phyloP scores from a whole-genome alignment of 2,797 vertebrate genomes.

The Anguilla obscura region DNA sequence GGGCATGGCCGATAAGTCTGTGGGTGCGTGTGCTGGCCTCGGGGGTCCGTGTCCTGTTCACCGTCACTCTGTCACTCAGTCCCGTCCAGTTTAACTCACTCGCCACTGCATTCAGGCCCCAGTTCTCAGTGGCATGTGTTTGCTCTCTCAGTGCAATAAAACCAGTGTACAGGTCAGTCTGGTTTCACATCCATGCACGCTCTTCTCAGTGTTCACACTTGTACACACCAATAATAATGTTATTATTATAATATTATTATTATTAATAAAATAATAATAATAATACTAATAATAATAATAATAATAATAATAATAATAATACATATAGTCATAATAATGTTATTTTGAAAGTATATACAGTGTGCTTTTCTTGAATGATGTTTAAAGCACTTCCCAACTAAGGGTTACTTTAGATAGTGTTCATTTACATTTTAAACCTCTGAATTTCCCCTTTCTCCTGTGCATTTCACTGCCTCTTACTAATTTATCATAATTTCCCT shows the following conservation, averaged over 20 bases:
- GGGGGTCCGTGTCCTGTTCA: background rate
- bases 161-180: background rate
- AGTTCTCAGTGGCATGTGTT: too few relatives aligned
- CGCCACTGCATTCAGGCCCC: background rate
- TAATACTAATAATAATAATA: background rate
- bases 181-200: background rate
- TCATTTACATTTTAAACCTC: background rate
- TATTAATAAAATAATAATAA: too few relatives aligned
- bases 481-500: background rate
- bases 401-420: background rate
- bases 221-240: too few relatives aligned
- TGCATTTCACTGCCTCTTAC: background rate
- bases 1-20: constrained; percentile 98
- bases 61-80: background rate
- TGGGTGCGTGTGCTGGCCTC: constrained; percentile 73
- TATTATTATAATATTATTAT: too few relatives aligned
- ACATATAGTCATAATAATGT: too few relatives aligned
- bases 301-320: background rate
- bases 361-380: background rate
- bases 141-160: too few relatives aligned
- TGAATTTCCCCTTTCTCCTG: background rate
- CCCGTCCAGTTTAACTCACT: background rate
- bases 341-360: background rate
- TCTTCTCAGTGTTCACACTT: background rate
- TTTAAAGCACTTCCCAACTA: background rate